phyloP scores from a whole-genome alignment of 1,140 invertebrate genomes.

The Fopius arisanus region DNA sequence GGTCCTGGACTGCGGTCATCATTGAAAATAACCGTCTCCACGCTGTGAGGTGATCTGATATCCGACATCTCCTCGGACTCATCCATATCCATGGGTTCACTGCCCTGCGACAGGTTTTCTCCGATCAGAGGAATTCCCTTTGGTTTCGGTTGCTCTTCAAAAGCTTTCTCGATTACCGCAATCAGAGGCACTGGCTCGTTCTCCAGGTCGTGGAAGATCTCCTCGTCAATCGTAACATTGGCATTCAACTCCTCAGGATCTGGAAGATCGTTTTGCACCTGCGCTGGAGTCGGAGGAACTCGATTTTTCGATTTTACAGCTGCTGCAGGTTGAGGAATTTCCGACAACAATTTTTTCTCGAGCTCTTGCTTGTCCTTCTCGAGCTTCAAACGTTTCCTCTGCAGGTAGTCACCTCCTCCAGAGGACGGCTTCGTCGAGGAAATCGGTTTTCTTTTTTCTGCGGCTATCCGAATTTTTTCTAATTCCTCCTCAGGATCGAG shows the following conservation, averaged over 20 bases:
- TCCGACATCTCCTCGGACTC: neutral
- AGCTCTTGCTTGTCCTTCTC: neutral
- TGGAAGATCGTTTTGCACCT: neutral
- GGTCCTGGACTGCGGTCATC: neutral
- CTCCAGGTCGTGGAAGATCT: neutral
- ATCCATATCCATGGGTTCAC: neutral
- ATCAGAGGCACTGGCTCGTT: neutral
- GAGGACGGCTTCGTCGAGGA: neutral
- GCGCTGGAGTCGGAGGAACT: neutral
- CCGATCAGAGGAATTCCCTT: neutral
- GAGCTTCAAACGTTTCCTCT: neutral
- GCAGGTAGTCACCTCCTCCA: neutral
- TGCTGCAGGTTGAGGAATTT: neutral
- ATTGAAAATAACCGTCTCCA: neutral
- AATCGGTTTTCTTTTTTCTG: neutral
- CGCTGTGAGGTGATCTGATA: neutral
- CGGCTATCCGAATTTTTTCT: neutral
- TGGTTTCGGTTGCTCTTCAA: neutral
- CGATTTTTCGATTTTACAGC: neutral
- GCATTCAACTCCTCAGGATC: neutral
- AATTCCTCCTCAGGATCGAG: neutral
- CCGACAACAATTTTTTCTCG: neutral
- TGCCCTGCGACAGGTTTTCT: neutral
- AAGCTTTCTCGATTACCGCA: neutral
- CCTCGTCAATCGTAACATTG: neutral